Conservation (phyloP, 2,113 vertebrate genomes). For the Progne subis region DNA sequence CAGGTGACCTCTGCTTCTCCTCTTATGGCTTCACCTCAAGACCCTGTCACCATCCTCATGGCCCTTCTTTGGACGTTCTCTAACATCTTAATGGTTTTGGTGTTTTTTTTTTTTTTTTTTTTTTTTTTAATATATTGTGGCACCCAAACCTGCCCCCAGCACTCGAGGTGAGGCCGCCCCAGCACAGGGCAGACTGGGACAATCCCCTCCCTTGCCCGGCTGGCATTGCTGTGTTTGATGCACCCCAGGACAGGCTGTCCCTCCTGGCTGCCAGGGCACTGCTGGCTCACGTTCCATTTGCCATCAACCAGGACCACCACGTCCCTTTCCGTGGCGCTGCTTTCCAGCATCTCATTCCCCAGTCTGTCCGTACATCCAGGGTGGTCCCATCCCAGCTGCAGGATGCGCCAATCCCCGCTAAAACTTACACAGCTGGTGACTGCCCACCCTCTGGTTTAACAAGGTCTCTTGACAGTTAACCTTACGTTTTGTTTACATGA, state of each 20-base stretch:
- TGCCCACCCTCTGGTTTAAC: background rate
- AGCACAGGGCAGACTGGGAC: fast-evolving
- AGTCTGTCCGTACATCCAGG: background rate
- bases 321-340: fast-evolving
- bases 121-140: too few relatives aligned
- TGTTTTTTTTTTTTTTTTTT: background rate
- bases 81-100: too few relatives aligned
- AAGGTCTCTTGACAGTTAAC: background rate
- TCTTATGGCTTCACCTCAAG: background rate
- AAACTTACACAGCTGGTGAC: background rate
- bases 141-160: fast-evolving
- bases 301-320: fast-evolving
- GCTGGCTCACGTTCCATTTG: background rate
- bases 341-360: background rate
- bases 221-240: fast-evolving
- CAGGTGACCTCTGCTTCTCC: too few relatives aligned
- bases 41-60: background rate
- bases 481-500: background rate
- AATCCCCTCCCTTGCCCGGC: background rate
- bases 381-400: too few relatives aligned
- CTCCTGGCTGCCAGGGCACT: background rate
- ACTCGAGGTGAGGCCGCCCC: fast-evolving
- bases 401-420: background rate
- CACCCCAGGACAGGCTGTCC: fast-evolving
- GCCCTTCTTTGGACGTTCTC: fast-evolving